These are phyloP conservation scores for Gila orcuttii DNA, from an alignment of 2,113 vertebrate genomes.

Conservation along the genomic window DNA sequence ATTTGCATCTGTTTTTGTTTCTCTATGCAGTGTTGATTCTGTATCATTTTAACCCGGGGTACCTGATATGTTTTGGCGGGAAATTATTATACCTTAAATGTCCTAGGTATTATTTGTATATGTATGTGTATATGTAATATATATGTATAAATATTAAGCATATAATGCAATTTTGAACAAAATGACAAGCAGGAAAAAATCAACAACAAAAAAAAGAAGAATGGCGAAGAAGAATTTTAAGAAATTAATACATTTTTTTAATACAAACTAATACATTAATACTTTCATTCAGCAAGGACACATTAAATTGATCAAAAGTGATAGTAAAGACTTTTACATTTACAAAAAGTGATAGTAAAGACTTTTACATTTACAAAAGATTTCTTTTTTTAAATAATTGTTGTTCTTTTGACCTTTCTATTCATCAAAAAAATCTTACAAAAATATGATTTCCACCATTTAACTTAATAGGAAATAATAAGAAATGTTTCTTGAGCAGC, in stretches of 20 bases:
- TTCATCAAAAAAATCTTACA: neutral
- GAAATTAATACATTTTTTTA: no score
- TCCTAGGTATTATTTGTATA: neutral
- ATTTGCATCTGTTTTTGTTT: neutral
- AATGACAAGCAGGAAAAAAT: neutral
- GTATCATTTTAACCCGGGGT: neutral
- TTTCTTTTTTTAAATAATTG: neutral
- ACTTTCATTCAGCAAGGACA: no score
- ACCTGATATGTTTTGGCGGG: neutral
- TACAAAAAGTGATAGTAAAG: neutral
- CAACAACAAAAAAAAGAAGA: neutral
- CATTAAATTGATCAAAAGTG: neutral
- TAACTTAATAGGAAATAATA: no score
- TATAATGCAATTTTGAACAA: neutral
- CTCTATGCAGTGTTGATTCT: neutral
- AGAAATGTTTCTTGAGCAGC: no score
- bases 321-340: neutral
- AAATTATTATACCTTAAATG: neutral
- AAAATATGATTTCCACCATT: neutral
- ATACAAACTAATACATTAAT: no score
- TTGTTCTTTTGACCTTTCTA: neutral
- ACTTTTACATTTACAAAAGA: neutral
- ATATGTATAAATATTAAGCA: neutral
- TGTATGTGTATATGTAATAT: no score
- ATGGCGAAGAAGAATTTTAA: neutral